Base-by-base conservation (phyloP, 2,797 vertebrate genomes). In the Astyanax mexicanus region DNA sequence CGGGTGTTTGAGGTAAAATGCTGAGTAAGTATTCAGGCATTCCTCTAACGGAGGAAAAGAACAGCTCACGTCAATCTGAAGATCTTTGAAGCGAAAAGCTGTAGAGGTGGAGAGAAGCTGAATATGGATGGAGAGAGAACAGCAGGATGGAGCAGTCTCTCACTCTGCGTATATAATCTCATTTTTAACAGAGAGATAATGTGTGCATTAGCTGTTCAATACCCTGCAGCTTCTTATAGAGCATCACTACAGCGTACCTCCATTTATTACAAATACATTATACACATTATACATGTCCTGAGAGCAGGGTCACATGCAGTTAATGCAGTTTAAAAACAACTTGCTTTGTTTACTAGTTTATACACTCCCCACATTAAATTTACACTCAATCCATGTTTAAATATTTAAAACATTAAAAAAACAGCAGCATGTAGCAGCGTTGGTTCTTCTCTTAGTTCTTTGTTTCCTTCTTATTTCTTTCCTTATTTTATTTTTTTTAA, bases 21-120 rank as follows among this genome's bases (percentile, higher is more conserved):
- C 40, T 27, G 62, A 45, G 57, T 70, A 70, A 70, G 60, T 62
- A 70, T 74, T 54, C 23, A 54, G 81, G 82, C 84, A 86, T 87
- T 85, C 78, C 80, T 54, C 66, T 81, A 89, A 86, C 82, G 81
- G 85, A 55, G 47, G 19, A 64, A 54, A 65, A 37, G 45, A 71
- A 55, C 57, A 65, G n/a, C 8, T 70, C 74, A 21, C 37, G 67
- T 71, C 67, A 65, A 25, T 47, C 69, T 19, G 19, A 45, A 65
- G 52, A 10, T 25, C 19, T 44, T 13, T 65, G 67, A 68, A 68
- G 57, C 60, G 42, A 35, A 69, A 29, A 32, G 19, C 52, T 57
- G 60, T 15, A 35, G 19, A 75, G 15, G 37, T 38, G 19, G 40
- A n/a, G 12, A 44, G 37, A n/a, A 35, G 45, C 17, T 13, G 25